Base-by-base conservation (phyloP, 2,888 invertebrate species). In the Ornithoptera alexandrae region DNA sequence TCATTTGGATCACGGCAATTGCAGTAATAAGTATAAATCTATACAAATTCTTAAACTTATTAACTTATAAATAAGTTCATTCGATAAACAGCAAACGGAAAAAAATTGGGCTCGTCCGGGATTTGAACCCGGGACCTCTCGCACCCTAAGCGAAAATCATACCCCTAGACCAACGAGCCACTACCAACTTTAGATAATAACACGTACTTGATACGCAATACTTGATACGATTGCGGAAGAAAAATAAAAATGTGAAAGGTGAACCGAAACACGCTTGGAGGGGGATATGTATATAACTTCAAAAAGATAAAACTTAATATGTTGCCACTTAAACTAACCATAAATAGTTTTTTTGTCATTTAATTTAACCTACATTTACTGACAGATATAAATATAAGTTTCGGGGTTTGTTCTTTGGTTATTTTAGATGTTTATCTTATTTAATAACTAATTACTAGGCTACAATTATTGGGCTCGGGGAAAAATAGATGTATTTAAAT, bases 51-150 rank as follows among this genome's bases (percentile, higher is more conserved):
- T 50, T 12, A 50, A 17, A 18, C 18, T 22, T 22, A 22, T 22
- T 22, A 22, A 22, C 22, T 22, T 22, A 22, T 22, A 22, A 22
- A 22, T 10, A 15, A 10, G 10, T 17, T 12, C 46, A 15, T 46
- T 46, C 12, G 46, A 46, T 46, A 46, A 46, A 1, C 0, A 46
- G 15, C 10, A 8, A 46, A 46, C 2, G 15, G 15, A 36, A 70
- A 70, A 70, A 64, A 17, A 58, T 42, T 80, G 92, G 93, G 92
- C 92, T 92, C 92, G 92, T 92, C 92, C 92, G 92, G 93, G 93
- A 93, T 92, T 93, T 93, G 93, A 93, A 93, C 93, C 92, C 92
- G 92, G 92, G 92, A 93, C 93, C 93, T 92, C 92, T 93, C 92
- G 92, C 92, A 93, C 92, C 93, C 92, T 88, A 93, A 93, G 92